Percentiles rank a stretch among this genome's conserved stretches.
phyloP scores from a whole-genome alignment of 2,888 invertebrate genomes.

The Dromius quadrimaculatus region DNA sequence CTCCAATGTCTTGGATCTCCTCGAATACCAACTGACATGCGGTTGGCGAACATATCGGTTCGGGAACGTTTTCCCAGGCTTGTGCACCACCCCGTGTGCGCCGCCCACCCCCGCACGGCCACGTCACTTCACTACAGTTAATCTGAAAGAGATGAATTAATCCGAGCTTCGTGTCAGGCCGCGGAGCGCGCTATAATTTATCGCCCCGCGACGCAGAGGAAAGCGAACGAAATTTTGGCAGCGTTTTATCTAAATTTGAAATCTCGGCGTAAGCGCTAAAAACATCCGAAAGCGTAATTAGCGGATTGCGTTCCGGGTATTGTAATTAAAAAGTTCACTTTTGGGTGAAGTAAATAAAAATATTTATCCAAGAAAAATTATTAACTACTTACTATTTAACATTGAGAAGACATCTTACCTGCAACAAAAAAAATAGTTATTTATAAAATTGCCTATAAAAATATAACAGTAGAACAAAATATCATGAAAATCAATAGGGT shows the following conservation, averaged over 20 bases:
- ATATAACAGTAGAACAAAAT: too few relatives aligned
- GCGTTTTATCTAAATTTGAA: constrained; percentile 68
- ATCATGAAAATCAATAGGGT: too few relatives aligned
- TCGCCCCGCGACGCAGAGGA: constrained; percentile 60
- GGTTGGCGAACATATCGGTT: constrained; percentile 41
- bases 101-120: constrained; percentile 57
- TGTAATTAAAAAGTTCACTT: constrained; percentile 65
- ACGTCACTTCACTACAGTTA: constrained; percentile 66
- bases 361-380: background rate
- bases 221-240: constrained; percentile 68
- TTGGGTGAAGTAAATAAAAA: constrained; percentile 14
- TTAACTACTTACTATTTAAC: too few relatives aligned
- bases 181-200: constrained; percentile 65
- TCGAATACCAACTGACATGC: constrained; percentile 30
- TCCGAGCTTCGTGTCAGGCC: constrained; percentile 65
- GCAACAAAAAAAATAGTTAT: too few relatives aligned
- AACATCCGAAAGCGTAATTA: constrained; percentile 64
- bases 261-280: constrained; percentile 60
- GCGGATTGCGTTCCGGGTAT: constrained; percentile 63
- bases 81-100: background rate
- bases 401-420: too few relatives aligned
- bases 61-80: constrained; percentile 20
- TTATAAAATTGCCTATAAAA: too few relatives aligned
- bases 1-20: background rate
- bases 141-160: constrained; percentile 68